Base-by-base conservation (phyloP, 2,797 vertebrate species). In the Macropodus opercularis region DNA sequence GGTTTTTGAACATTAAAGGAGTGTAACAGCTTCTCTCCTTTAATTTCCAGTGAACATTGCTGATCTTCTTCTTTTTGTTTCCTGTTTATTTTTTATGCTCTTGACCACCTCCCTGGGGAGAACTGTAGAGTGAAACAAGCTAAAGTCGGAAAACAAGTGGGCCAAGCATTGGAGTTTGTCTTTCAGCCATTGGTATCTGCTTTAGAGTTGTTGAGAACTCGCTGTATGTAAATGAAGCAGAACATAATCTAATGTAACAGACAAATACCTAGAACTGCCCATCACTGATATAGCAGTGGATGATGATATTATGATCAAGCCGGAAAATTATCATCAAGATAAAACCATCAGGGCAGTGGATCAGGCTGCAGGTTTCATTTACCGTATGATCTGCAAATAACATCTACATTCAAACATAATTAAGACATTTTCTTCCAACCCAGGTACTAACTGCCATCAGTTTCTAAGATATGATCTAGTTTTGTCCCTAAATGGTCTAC, bases 231-330 rank as follows among this genome's bases (percentile, higher is more conserved):
- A 53, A 47, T 17, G 24, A 29, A 39, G 10, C 19, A 56, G 46
- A 36, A 22, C 6, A 17, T 49, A 11, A 63, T 51, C 10, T 2
- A 18, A 42, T 3, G n/a, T 12, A 63, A 35, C 18, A 32, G 59
- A 54, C 31, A 57, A 55, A 69, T 22, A n/a, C 44, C 15, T 21
- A 32, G 39, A 39, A 23, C 23, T 23, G 15, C 23, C 18, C 41
- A 22, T 52, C 43, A 53, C 35, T 51, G 43, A 57, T 61, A 59
- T 26, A 54, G 36, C 50, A 40, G 43, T 41, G n/a, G 18, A 29
- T 63, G 51, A 67, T 66, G 58, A 59, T 66, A 42, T 72, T 52
- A 69, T 35, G 40, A 52, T 69, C 44, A 57, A 77, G 65, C 29
- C 1, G 12, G 57, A 67, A 63, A 56, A 63, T 40, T 44, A 56